Conservation (phyloP, 2,113 vertebrate genomes). For the Speoplatyrhinus poulsoni region DNA sequence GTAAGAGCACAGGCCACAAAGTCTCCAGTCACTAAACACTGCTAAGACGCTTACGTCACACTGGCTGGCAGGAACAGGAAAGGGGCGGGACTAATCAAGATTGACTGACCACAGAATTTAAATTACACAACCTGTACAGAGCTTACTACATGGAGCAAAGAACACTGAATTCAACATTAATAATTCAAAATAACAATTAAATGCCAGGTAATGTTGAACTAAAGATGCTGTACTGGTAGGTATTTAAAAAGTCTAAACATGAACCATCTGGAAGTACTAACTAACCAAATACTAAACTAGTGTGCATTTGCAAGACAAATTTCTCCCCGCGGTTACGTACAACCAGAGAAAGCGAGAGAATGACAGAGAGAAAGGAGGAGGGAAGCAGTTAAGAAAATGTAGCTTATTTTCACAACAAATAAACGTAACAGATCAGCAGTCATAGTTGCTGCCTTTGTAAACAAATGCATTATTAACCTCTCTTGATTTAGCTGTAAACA, state of each 20-base stretch:
- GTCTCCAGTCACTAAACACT: not conserved
- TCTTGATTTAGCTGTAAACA: slow-evolving; percentile 19
- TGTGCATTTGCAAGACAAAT: no score
- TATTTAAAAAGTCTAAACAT: no score
- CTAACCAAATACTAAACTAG: no score
- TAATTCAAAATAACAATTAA: not conserved
- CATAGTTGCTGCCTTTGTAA: slow-evolving; percentile 25
- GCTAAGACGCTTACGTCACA: not conserved
- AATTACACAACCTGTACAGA: not conserved
- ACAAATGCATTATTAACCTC: slow-evolving; percentile 47
- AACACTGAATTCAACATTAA: not conserved
- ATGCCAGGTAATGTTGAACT: not conserved
- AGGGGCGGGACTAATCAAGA: not conserved
- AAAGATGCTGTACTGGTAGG: no score
- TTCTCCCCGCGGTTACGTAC: no score
- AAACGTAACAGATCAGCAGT: slow-evolving; percentile 7
- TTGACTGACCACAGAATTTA: no score
- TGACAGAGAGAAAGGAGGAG: no score
- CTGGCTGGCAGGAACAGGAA: not conserved
- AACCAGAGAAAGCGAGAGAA: not conserved
- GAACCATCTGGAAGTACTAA: no score
- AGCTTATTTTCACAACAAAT: no score
- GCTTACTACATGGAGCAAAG: not conserved
- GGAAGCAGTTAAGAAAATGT: no score
- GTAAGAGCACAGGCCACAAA: slow-evolving; percentile 4